Base-by-base conservation (phyloP, 2,888 invertebrate species). In the Leptinotarsa peninsularis region DNA sequence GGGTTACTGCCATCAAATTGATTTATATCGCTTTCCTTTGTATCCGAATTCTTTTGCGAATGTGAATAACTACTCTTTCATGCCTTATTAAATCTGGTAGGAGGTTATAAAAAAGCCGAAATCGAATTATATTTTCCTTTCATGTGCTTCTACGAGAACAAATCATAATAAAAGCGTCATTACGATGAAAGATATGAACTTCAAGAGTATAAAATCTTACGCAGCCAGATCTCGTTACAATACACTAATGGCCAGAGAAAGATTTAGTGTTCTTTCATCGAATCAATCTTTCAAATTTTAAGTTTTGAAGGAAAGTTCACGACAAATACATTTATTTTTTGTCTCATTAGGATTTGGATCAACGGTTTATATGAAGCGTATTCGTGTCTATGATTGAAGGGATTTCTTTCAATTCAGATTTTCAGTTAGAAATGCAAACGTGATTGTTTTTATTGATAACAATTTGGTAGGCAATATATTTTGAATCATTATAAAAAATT, bases 151-250 rank as follows among this genome's bases (percentile, higher is more conserved):
- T 75, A 76, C 78, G 79, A 79, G 80, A 82, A 81, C 82, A 83
- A 83, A 82, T 83, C 81, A 81, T 81, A 81, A 83, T 83, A 83
- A 83, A 81, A 82, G 80, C 79, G 78, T 81, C 81, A 80, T 83
- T 81, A 82, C 77, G 74, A 76, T 73, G 78, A 78, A 77, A 79
- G 79, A 82, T 80, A 80, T 80, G 79, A 79, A 80, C 77, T 81
- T 76, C 68, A 79, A 75, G 74, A 72, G 75, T 79, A 80, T 80
- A 79, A 81, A 81, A 76, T 81, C 79, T 76, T 75, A 72, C 77
- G 72, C 77, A 73, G 79, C 78, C 78, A 70, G 79, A 77, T 80
- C 77, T 80, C 76, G 75, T 77, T 76, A 67, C 80, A 77, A 80
- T 79, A 81, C 79, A 75, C 78, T 80, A 81, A 81, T 81, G 81